Evolutionary conservation across 2,888 invertebrate species (phyloP).

Genomic region (Argyresthia goedartella): DNA sequence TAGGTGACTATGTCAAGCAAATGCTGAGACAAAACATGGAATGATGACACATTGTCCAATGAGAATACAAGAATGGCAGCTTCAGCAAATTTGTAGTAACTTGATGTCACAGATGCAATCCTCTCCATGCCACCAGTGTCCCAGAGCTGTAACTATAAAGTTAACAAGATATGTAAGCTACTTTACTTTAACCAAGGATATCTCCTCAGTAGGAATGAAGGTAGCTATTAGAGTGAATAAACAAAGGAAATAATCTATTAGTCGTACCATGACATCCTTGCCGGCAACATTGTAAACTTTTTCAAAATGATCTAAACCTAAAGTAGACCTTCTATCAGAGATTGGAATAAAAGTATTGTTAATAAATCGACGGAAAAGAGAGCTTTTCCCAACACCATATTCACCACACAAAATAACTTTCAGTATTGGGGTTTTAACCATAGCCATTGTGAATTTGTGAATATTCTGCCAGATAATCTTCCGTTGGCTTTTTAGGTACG

Average conservation of each 20-base stretch:
- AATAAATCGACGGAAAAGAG: slow-evolving; percentile 90
- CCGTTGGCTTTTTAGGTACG: no score
- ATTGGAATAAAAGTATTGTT: slow-evolving; percentile 90
- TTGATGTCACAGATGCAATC: slow-evolving; percentile 94
- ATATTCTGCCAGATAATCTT: no score
- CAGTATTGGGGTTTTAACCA: slow-evolving; percentile 85
- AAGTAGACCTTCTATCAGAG: slow-evolving; percentile 86
- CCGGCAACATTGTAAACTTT: slow-evolving; percentile 82
- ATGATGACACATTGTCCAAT: slow-evolving; percentile 90
- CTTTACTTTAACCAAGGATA: background rate
- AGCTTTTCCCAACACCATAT: slow-evolving; percentile 96
- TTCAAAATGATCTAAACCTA: slow-evolving; percentile 92
- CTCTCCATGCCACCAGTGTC: slow-evolving; percentile 98
- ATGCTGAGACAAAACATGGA: slow-evolving; percentile 93
- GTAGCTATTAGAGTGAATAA: no score
- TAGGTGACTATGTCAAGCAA: slow-evolving; percentile 93
- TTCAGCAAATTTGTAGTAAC: slow-evolving; percentile 96
- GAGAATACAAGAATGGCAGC: slow-evolving; percentile 94
- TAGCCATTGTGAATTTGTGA: slow-evolving; percentile 75
- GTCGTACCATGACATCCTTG: slow-evolving; percentile 79
- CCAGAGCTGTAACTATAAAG: slow-evolving; percentile 88
- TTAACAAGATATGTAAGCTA: background rate
- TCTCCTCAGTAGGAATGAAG: no score
- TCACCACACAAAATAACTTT: slow-evolving; percentile 96
- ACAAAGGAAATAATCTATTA: no score